A percentile compares a stretch with the other conserved stretches of the same genome.
Evolutionary conservation across 2,113 vertebrate genomes (phyloP).

Genomic region (Tragelaphus imberbis): DNA sequence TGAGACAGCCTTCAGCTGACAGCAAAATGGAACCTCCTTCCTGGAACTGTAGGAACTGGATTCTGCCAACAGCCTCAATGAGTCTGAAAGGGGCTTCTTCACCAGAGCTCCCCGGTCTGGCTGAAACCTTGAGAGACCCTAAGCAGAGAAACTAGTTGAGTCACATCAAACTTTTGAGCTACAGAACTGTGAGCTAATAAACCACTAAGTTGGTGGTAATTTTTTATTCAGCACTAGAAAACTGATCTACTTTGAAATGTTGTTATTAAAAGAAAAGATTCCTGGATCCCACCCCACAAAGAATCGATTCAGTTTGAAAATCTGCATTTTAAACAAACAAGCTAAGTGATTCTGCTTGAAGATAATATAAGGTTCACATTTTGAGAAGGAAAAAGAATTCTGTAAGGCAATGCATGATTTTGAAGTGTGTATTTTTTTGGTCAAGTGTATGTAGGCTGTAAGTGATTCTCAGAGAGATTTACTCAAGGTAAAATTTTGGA

Average conservation of each 20-base stretch:
- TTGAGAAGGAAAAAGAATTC: neutral
- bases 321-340: neutral
- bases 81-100: neutral
- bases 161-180: neutral
- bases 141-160: neutral
- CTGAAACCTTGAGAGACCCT: neutral
- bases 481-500: neutral
- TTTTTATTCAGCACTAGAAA: neutral
- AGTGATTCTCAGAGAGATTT: neutral
- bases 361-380: neutral
- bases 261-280: neutral
- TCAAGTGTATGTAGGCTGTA: neutral
- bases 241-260: neutral
- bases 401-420: neutral
- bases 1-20: neutral
- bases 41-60: neutral
- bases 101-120: neutral
- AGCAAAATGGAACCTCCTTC: neutral
- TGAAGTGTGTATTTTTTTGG: neutral
- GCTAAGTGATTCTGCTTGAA: neutral
- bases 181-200: neutral
- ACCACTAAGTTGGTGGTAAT: neutral
- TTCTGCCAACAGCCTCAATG: neutral
- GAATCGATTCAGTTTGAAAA: neutral
- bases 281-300: neutral